These are phyloP conservation scores for Linepithema humile DNA, from an alignment of 1,140 invertebrate species.

Conservation along the genomic window DNA sequence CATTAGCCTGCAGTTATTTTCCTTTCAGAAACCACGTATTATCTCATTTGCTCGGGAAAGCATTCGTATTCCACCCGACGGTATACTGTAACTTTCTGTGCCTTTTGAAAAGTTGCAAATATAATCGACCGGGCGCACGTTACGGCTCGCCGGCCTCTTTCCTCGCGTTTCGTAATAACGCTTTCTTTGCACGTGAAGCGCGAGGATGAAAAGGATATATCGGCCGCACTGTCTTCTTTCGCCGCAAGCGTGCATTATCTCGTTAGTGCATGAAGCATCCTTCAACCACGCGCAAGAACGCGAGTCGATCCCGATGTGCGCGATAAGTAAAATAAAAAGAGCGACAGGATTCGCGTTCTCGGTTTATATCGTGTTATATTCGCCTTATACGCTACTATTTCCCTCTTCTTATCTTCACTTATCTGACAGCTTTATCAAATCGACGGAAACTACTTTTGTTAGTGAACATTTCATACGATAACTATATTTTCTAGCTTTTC, in stretches of 20 bases:
- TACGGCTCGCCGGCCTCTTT: conserved; percentile 9
- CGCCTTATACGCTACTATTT: neutral
- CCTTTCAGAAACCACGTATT: conserved; percentile 46
- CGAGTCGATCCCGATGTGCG: neutral
- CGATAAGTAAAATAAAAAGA: neutral
- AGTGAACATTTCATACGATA: neutral
- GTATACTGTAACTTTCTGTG: neutral
- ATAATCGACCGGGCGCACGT: conserved; percentile 45
- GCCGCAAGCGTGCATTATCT: conserved; percentile 42
- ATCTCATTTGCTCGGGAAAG: conserved; percentile 44
- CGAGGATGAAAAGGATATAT: conserved; percentile 37
- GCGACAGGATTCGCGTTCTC: neutral
- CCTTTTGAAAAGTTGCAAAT: conserved; percentile 35
- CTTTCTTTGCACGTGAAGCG: conserved; percentile 9
- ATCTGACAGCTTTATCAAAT: neutral
- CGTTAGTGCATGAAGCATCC: conserved; percentile 25
- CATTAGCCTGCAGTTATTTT: conserved; percentile 43
- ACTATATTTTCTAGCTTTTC: neutral
- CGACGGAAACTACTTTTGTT: neutral
- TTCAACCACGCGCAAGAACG: neutral
- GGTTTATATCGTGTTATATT: neutral
- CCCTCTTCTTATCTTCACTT: neutral
- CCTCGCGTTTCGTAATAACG: conserved; percentile 4
- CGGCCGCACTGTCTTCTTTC: neutral
- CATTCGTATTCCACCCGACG: conserved; percentile 25